These are phyloP conservation scores for Girardinichthys multiradiatus DNA, from an alignment of 2,113 vertebrate genomes.

Conservation along the genomic window DNA sequence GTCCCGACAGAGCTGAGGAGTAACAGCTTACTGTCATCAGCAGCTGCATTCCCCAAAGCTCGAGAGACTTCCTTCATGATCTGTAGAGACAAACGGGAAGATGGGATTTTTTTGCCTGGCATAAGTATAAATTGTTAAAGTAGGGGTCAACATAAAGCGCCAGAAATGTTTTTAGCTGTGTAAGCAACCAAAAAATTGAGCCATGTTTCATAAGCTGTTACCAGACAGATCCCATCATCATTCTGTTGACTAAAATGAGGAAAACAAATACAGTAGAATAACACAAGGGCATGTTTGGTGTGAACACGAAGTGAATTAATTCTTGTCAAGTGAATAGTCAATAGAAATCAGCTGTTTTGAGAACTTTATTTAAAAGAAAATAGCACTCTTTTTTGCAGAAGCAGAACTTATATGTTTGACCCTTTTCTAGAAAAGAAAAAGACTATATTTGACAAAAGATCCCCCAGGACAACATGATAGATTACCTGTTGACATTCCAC, in stretches of 20 bases:
- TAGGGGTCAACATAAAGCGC: background rate
- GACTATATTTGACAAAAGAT: background rate
- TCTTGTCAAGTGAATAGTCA: no score
- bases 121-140: background rate
- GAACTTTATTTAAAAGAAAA: no score
- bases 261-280: no score
- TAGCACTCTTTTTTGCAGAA: no score
- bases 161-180: background rate
- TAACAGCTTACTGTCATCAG: constrained; percentile 94
- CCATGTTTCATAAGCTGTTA: background rate
- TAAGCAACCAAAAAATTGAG: background rate
- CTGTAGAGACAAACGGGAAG: constrained; percentile 71
- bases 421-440: no score
- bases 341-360: no score
- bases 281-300: background rate
- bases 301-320: background rate
- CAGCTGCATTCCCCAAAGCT: constrained; percentile 91
- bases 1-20: constrained; percentile 95
- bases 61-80: constrained; percentile 98
- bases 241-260: background rate
- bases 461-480: no score
- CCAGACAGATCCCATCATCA: background rate
- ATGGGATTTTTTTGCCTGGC: background rate
- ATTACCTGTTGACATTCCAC: background rate
- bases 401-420: no score